Conservation (phyloP, 1,140 invertebrate genomes). For the Drosophila varians region DNA sequence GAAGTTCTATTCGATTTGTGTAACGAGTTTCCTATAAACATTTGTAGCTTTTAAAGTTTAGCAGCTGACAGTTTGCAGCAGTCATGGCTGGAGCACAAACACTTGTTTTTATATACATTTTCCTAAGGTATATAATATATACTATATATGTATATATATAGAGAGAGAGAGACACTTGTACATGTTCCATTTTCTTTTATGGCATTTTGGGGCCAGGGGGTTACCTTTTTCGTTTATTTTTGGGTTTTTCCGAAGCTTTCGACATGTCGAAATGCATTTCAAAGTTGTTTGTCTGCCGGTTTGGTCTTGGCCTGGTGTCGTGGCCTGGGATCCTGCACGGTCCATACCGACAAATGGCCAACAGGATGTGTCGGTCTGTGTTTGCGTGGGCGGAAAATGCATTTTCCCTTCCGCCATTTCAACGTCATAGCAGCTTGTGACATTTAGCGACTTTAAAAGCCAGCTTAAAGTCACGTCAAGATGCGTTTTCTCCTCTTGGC, state of each 20-base stretch:
- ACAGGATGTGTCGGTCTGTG: slow-evolving; percentile 46
- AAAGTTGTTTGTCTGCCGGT: slow-evolving; percentile 69
- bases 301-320: slow-evolving; percentile 37
- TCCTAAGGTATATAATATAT: neutral
- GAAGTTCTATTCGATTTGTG: slow-evolving; percentile 76
- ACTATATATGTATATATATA: neutral
- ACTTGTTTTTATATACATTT: slow-evolving; percentile 1
- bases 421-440: slow-evolving; percentile 33
- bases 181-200: slow-evolving; percentile 78
- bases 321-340: slow-evolving; percentile 70
- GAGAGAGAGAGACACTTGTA: slow-evolving; percentile 24
- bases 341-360: slow-evolving; percentile 78
- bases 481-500: neutral
- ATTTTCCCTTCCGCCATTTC: slow-evolving; percentile 42
- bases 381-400: slow-evolving; percentile 25
- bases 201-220: slow-evolving; percentile 43
- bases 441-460: slow-evolving; percentile 44
- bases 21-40: slow-evolving; percentile 81
- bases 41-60: slow-evolving; percentile 78
- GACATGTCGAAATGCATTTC: slow-evolving; percentile 76
- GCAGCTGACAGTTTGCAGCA: slow-evolving; percentile 63
- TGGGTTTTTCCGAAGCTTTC: slow-evolving; percentile 1
- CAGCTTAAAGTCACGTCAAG: slow-evolving; percentile 39
- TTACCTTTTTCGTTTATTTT: slow-evolving; percentile 9
- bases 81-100: slow-evolving; percentile 19